Base-by-base conservation (phyloP, 2,888 invertebrate genomes). In the Lasioglossum lativentre region DNA sequence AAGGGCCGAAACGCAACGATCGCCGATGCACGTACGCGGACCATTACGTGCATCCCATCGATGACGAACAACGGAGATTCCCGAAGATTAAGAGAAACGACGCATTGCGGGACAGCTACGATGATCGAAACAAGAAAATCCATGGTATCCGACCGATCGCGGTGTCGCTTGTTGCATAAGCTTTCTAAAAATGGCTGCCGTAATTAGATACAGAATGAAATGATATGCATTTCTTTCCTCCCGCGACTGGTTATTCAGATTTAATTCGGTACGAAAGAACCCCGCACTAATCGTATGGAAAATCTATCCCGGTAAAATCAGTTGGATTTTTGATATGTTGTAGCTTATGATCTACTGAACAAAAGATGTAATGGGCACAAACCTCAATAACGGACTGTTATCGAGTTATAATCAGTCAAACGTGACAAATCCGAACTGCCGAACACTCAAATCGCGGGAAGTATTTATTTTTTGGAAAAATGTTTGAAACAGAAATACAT, bases 121-220 rank as follows among this genome's bases (percentile, higher is more conserved):
- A n/a, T 47, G 19, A 14, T 27, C 40, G n/a, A 23, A 34, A 71
- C 5, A 2, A 14, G 4, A 47, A 19, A 10, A 3, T 10, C 38
- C 66, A 10, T 8, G 4, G 38, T 14, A 75, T 6, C 16, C 38
- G 27, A 19, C 16, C 19, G 23, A 6, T 38, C 19, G 38, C 38
- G 12, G 23, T 16, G 23, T 68, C 8, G 68, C 68, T 23, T 19
- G 19, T 82, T 63, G 4, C 19, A 27, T 47, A 71, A 80, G 3
- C 16, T 47, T 75, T 42, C n/a, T 42, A 80, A 80, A 52, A 75
- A 73, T 56, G 19, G n/a, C 12, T n/a, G n/a, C 34, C 16, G 16
- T 40, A 27, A 72, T 81, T 75, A 52, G 27, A 27, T 23, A 19
- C 14, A 27, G 23, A 34, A 19, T 23, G 23, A 66, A 76, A 42